Percentiles rank a stretch among this genome's conserved stretches.
Conservation (phyloP, 2,888 invertebrate genomes). For the Pteria penguin region DNA sequence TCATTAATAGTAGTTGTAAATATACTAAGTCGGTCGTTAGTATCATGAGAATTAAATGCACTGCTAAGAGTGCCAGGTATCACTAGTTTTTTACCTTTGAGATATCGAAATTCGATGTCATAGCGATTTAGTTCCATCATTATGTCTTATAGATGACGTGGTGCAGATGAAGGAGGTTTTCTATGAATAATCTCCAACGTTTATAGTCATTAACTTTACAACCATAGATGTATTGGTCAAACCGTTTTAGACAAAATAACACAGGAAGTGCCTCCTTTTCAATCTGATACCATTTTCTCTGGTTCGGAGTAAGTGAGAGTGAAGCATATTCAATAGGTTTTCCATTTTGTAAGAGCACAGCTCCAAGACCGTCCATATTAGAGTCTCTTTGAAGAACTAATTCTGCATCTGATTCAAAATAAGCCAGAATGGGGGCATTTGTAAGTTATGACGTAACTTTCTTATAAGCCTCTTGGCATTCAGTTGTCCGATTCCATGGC, state of each 20-base stretch:
- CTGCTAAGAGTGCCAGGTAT: constrained; percentile 48
- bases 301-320: constrained; percentile 41
- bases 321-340: constrained; percentile 52
- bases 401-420: constrained; percentile 44
- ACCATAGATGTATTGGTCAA: constrained; percentile 57
- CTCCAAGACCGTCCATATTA: constrained; percentile 47
- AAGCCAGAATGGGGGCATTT: constrained; percentile 46
- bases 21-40: too few relatives aligned
- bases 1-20: too few relatives aligned
- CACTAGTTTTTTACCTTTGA: too few relatives aligned
- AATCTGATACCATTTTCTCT: constrained; percentile 57
- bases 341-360: constrained; percentile 49
- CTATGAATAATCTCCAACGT: constrained; percentile 32
- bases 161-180: too few relatives aligned
- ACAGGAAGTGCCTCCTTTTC: constrained; percentile 51
- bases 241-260: constrained; percentile 50
- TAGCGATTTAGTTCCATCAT: constrained; percentile 50
- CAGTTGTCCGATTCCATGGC: constrained; percentile 25
- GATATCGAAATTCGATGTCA: constrained; percentile 45
- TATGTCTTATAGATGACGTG: too few relatives aligned
- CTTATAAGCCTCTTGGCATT: constrained; percentile 44
- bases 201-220: constrained; percentile 42
- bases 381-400: constrained; percentile 54
- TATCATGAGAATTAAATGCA: too few relatives aligned
- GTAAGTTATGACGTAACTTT: constrained; percentile 38